Evolutionary conservation across 1,140 invertebrate genomes (phyloP).

Genomic region (Holcopasites calliopsidis): DNA sequence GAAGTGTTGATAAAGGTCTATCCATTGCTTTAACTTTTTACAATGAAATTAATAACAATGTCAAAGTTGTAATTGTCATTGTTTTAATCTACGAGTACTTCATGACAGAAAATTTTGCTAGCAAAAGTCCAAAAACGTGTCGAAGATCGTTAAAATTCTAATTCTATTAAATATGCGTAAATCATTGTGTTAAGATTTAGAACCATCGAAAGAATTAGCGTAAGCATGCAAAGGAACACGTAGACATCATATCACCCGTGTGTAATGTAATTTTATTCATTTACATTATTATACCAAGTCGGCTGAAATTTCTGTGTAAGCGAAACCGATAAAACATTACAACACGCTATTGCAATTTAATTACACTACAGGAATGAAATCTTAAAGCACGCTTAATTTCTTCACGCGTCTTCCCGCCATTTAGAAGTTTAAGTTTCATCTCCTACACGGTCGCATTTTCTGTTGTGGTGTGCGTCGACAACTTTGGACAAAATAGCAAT

Average conservation of each 20-base stretch:
- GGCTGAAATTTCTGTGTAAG: not conserved
- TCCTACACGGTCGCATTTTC: slow-evolving; percentile 20
- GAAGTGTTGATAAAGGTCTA: too few relatives aligned
- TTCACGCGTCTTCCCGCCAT: slow-evolving; percentile 6
- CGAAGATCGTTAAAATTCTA: not conserved
- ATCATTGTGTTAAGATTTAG: not conserved
- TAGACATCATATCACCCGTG: too few relatives aligned
- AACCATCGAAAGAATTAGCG: not conserved
- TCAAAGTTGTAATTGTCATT: not conserved
- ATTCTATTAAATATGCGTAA: not conserved
- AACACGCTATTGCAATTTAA: not conserved
- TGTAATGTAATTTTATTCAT: not conserved
- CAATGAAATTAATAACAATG: not conserved
- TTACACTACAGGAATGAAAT: not conserved
- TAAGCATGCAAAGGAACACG: not conserved
- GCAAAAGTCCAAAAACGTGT: not conserved
- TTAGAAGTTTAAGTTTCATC: slow-evolving; percentile 17
- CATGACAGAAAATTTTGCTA: not conserved
- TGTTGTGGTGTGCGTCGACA: slow-evolving; percentile 21
- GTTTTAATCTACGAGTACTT: not conserved
- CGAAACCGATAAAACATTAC: not conserved
- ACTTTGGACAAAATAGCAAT: slow-evolving; percentile 49
- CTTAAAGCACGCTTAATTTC: not conserved
- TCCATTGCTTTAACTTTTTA: not conserved
- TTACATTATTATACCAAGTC: not conserved